These are phyloP conservation scores for Drosophila arizonae DNA, from an alignment of 1,140 invertebrate genomes.

Conservation along the genomic window DNA sequence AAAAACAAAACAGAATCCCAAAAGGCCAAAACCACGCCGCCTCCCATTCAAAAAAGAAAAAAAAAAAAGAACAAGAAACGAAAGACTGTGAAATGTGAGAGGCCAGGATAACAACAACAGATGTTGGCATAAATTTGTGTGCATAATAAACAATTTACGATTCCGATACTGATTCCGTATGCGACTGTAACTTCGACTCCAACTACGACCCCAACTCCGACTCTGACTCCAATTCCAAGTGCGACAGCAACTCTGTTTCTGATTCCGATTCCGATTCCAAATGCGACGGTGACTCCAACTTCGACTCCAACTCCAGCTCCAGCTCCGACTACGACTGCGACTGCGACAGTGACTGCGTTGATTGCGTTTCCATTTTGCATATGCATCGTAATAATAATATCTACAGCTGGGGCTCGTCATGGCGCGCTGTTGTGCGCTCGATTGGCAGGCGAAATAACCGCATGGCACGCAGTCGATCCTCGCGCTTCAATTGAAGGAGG, in stretches of 20 bases:
- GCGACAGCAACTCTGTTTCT: background rate
- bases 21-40: constrained; percentile 13
- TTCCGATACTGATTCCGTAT: constrained; percentile 14
- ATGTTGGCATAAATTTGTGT: constrained; percentile 75
- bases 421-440: background rate
- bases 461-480: constrained; percentile 39
- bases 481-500: constrained; percentile 35
- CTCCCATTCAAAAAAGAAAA: background rate
- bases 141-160: constrained; percentile 74
- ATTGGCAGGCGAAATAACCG: constrained; percentile 40
- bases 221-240: background rate
- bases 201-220: background rate
- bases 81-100: constrained; percentile 33
- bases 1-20: constrained; percentile 23
- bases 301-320: too few relatives aligned
- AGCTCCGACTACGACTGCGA: too few relatives aligned
- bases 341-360: too few relatives aligned
- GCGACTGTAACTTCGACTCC: background rate
- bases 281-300: too few relatives aligned
- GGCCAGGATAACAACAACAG: constrained; percentile 57
- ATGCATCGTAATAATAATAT: background rate
- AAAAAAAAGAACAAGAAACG: constrained; percentile 12
- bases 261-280: too few relatives aligned
- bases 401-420: background rate
- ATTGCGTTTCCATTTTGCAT: too few relatives aligned